Conservation (phyloP, 2,113 vertebrate genomes). For the Ailurus styani region DNA sequence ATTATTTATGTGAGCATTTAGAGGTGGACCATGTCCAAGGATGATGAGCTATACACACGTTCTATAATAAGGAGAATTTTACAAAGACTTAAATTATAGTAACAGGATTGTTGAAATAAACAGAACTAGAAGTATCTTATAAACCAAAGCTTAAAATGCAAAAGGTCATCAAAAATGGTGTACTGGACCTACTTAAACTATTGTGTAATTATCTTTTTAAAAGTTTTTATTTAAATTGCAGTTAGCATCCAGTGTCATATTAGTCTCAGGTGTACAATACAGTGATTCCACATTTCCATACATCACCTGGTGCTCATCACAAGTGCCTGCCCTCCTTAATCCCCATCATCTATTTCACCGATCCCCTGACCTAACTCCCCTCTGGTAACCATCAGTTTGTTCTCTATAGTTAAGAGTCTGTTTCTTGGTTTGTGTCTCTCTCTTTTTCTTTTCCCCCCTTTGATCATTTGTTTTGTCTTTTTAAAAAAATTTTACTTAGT, state of each 20-base stretch:
- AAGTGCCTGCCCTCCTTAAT: neutral
- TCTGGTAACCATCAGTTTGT: neutral
- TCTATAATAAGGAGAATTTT: neutral
- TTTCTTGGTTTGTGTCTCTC: neutral
- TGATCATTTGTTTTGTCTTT: neutral
- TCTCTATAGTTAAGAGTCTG: neutral
- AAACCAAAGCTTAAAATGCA: slow-evolving; percentile 42
- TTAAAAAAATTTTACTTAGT: neutral
- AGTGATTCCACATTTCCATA: neutral
- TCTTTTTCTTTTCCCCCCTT: neutral
- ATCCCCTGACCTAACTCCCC: neutral
- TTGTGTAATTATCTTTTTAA: neutral
- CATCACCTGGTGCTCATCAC: neutral
- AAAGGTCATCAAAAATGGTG: slow-evolving; percentile 45
- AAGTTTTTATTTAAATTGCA: neutral
- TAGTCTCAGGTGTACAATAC: neutral
- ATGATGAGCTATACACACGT: neutral
- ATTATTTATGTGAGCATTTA: neutral
- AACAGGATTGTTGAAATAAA: slow-evolving; percentile 31
- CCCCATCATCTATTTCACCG: neutral
- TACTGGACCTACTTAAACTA: slow-evolving; percentile 20
- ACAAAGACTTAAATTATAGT: slow-evolving; percentile 23
- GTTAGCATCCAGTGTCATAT: neutral
- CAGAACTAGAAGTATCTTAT: slow-evolving; percentile 47
- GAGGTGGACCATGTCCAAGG: neutral